Evolutionary conservation across 2,113 vertebrate species (phyloP), one percentile per base, ranked within the genome.

Genomic region (Nesogale talazaci): DNA sequence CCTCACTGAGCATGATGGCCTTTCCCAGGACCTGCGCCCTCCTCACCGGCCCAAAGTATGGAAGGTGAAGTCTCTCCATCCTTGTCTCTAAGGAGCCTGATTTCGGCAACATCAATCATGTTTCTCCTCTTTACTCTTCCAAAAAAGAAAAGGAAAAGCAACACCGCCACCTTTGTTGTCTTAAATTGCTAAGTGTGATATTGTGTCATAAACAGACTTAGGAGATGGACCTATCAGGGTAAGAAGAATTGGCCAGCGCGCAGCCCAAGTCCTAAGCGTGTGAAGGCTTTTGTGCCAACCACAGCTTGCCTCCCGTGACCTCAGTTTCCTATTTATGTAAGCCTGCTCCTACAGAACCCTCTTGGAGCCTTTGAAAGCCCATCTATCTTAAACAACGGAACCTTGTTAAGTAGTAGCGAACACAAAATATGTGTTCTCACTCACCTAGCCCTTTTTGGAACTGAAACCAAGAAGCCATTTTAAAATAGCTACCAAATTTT

Each of bases 281-380:
- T 61, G 59, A 92, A 93, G 29, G 79, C 0, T 79, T 95, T 87
- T 90, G 72, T 90, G 70, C 56, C 56, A 38, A 63, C 94, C 91
- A 87, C 91, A 97, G 94, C 92, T 95, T 63, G 6, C 93, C 88
- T 93, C 91, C 63, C 91, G 95, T 61, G 72, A 38, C 95, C 70
- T 42, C 91, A 27, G 81, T 97, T 98, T 98, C 94, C 97, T 97
- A 92, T 98, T 98, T 97, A 96, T 81, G 88, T 63, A 94, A 90
- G 29, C 95, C 16, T 4, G 2, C 59, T 61, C 22, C 59, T 59
- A 59, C 8, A 59, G 59, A 25, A 63, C 61, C 8, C 61, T 63
- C 22, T 8, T 61, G 25, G 9, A 95, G 70, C 42, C 80, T 94
- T 94, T 77, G 86, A 95, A 96, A 93, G 93, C 69, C 57, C 36